Base-by-base conservation (phyloP, 2,888 invertebrate genomes). In the Prosapia bicincta region DNA sequence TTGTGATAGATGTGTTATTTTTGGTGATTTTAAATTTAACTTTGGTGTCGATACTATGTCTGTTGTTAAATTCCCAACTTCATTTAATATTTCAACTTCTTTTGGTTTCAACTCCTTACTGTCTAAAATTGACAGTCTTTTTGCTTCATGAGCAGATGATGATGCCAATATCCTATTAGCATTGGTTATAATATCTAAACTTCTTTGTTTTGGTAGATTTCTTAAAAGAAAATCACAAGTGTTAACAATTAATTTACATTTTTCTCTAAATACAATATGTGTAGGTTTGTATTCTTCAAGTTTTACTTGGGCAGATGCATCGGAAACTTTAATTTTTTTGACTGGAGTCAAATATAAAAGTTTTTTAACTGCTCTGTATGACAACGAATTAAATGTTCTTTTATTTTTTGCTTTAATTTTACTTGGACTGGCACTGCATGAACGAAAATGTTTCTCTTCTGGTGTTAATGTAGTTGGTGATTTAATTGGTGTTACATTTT, bases 191-290 rank as follows among this genome's bases (percentile, higher is more conserved):
- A 76, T 76, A 28, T 76, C 76, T n/a, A 76, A 26, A 65, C 76
- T 74, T 30, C 26, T 74, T 28, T 76, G 73, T n/a, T 71, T 74
- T 5, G 76, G 73, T 25, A 71, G 67, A 26, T 74, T 66, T 26
- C 65, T 70, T 13, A 76, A 38, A 10, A 76, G 65, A 67, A 74
- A 76, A 30, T 76, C 76, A 70, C 76, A 76, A 0, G 70, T 71
- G 25, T 54, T 74, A 28, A 76, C 76, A 26, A 76, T 76, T 26
- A 30, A 26, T 43, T 74, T 69, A 66, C 76, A 76, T n/a, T 66
- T 76, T 65, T 76, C 76, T 54, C 74, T 73, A 25, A 76, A 76
- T 25, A 73, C 54, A 26, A 30, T 24, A 30, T 25, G 7, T 10
- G 65, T 65, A 10, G 72, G 67, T 25, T 73, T 71, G 24, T 71